Evolutionary conservation across 2,797 vertebrate species (phyloP).

Genomic region (Cyclura pinguis): DNA sequence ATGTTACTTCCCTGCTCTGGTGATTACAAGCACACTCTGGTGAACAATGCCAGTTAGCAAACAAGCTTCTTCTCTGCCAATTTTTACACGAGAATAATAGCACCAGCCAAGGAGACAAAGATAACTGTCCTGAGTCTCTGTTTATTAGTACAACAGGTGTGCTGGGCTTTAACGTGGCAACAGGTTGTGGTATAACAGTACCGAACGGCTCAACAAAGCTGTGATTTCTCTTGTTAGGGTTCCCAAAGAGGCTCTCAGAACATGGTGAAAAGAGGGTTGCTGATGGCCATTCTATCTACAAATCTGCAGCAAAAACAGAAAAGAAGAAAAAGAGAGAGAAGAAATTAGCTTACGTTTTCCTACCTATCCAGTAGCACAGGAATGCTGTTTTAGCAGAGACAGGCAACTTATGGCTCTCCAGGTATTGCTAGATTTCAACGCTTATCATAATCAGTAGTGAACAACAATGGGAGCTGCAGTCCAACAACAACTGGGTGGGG

Average conservation of each 20-base stretch:
- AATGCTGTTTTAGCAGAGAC: not conserved
- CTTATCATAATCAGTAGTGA: not conserved
- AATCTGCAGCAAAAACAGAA: constrained; percentile 16
- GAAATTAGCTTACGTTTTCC: not conserved
- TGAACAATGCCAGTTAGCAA: not conserved
- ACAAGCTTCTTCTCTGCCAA: not conserved
- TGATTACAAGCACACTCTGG: not conserved
- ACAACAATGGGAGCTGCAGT: not conserved
- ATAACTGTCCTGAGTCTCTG: not conserved
- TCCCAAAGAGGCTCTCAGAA: constrained; percentile 15
- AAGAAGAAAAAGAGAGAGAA: not conserved
- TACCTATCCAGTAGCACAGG: not conserved
- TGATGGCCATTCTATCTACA: constrained; percentile 17
- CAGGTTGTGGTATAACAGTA: not conserved
- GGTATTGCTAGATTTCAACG: not conserved
- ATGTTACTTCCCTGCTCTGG: too few species aligned
- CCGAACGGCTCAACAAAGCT: too few species aligned
- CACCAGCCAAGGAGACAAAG: not conserved
- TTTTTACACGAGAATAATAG: not conserved
- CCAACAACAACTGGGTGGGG: not conserved
- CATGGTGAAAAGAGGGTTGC: constrained; percentile 38
- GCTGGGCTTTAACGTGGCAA: not conserved
- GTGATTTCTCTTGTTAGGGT: not conserved
- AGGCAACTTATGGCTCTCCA: too few species aligned
- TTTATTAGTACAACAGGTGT: constrained; percentile 2